These are phyloP conservation scores for Sebastes iracundus DNA, from an alignment of 2,797 vertebrate genomes.

Conservation along the genomic window DNA sequence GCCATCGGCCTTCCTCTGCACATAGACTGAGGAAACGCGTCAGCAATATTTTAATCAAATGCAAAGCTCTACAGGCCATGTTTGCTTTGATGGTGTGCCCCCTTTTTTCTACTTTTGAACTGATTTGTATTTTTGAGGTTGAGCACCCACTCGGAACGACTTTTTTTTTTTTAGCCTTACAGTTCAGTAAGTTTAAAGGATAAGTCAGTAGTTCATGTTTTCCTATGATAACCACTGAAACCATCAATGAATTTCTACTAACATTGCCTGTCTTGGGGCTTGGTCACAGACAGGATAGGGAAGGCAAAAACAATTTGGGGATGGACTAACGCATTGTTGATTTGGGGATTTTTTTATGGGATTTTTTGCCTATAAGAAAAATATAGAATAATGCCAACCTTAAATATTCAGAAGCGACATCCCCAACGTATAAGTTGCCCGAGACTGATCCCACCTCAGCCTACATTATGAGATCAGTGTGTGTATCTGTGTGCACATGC, in stretches of 20 bases:
- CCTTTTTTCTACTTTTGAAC: neutral
- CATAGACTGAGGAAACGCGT: neutral
- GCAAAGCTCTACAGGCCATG: neutral
- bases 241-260: neutral
- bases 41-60: neutral
- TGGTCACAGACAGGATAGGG: no score
- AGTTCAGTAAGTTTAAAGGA: neutral
- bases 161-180: neutral
- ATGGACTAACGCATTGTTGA: no score
- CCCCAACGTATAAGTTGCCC: neutral
- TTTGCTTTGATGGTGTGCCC: neutral
- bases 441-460: slow-evolving; percentile 43
- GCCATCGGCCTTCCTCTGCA: neutral
- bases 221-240: neutral
- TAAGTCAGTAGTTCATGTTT: neutral
- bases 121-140: neutral
- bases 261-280: neutral
- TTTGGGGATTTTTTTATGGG: neutral
- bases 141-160: neutral
- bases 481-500: neutral
- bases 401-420: neutral
- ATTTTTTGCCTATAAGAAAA: no score
- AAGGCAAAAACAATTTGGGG: no score
- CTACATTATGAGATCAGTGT: slow-evolving; percentile 45
- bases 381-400: neutral